Conservation (phyloP, 2,888 invertebrate genomes). For the Catocala fraxini region DNA sequence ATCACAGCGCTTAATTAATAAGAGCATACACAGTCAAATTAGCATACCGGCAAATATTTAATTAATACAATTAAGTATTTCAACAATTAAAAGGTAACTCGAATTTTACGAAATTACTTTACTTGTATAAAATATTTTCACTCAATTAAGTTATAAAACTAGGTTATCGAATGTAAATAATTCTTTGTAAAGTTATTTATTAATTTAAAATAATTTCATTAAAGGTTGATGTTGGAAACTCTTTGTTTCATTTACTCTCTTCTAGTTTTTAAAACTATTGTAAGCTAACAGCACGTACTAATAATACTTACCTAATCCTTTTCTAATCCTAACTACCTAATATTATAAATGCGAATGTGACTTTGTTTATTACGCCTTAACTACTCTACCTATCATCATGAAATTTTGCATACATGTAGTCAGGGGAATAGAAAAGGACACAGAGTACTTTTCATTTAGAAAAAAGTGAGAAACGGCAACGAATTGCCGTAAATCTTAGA, state of each 20-base stretch:
- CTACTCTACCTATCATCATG: no score
- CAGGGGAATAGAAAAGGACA: no score
- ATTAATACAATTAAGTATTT: slow-evolving; percentile 23
- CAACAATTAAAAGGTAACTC: slow-evolving; percentile 14
- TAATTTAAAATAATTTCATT: slow-evolving; percentile 70
- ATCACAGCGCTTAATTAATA: neutral
- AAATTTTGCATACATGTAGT: no score
- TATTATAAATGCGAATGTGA: no score
- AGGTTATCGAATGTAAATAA: slow-evolving; percentile 52
- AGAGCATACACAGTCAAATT: slow-evolving; percentile 16
- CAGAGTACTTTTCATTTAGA: no score
- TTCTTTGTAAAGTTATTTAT: slow-evolving; percentile 63
- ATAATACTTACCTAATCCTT: no score
- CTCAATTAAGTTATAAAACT: slow-evolving; percentile 28
- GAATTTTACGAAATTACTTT: slow-evolving; percentile 20
- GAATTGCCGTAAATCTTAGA: no score
- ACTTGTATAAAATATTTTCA: slow-evolving; percentile 27
- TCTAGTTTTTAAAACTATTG: no score
- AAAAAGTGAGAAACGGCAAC: no score
- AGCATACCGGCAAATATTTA: slow-evolving; percentile 17
- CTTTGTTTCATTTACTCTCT: slow-evolving; percentile 39
- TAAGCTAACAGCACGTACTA: no score
- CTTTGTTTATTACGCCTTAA: no score
- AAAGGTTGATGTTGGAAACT: slow-evolving; percentile 74
- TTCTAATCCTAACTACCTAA: no score